Evolutionary conservation across 2,888 invertebrate genomes (phyloP), one percentile per base, ranked within the genome.

Genomic region (Hecatera dysodea): DNA sequence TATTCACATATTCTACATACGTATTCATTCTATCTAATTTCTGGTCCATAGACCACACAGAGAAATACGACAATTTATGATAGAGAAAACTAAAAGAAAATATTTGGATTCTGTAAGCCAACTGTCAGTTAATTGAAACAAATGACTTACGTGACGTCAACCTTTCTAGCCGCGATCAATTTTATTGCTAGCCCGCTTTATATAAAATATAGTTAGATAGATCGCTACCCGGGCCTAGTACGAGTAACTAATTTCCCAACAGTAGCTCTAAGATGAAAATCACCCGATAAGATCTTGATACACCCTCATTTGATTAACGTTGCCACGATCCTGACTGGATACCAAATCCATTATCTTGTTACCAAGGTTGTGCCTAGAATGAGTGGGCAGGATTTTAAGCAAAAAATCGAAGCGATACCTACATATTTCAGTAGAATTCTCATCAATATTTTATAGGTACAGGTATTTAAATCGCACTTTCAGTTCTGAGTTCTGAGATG

Each of bases 121-220:
- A 81, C 82, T 77, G 76, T 81, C 82, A 81, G 78, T 78, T 81
- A 77, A 82, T 81, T 78, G 82, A 77, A 81, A 77, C 72, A 81
- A 77, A 77, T 78, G 72, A 77, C 77, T 81, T 82, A 78, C 78
- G 78, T 78, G 82, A 70, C 82, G 78, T 70, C 56, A 71, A 71
- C 62, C 67, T 77, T 81, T 63, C 71, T 63, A 63, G 63, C 50
- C 29, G 55, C 82, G 62, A 78, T 82, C 78, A 82, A 78, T 77
- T 78, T 78, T 70, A 71, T 78, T 70, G 72, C 63, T 52, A 70
- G 48, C n/a, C 57, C 46, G 52, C 61, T 81, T 55, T 75, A 80
- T 65, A 80, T 80, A 71, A 64, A 78, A 61, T 60, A 53, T 72
- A n/a, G n/a, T n/a, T n/a, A n/a, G 72, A 70, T 81, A 60, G 48